phyloP scores from a whole-genome alignment of 2,888 invertebrate genomes.

The Rhorus exstirpatorius region DNA sequence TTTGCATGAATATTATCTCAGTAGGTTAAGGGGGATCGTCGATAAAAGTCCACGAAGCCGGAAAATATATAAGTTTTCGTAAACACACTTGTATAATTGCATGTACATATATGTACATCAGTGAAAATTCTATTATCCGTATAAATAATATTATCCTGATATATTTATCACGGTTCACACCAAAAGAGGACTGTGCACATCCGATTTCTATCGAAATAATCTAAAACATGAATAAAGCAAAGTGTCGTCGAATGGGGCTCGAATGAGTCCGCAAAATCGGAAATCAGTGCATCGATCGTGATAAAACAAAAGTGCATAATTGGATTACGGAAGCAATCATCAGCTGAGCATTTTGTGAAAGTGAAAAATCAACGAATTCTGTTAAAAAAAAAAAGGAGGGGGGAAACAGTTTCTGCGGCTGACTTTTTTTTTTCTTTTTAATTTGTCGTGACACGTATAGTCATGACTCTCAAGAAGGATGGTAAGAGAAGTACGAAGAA shows the following conservation, averaged over 20 bases:
- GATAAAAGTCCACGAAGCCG: conserved; percentile 36
- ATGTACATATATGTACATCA: background rate
- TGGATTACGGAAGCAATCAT: conserved; percentile 26
- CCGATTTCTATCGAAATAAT: conserved; percentile 23
- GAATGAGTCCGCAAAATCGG: conserved; percentile 31
- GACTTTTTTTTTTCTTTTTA: background rate
- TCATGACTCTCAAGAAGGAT: conserved; percentile 79
- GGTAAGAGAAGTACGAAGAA: conserved; percentile 74
- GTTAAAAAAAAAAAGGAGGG: conserved; percentile 2
- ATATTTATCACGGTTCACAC: background rate
- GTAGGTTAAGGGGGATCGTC: conserved; percentile 38
- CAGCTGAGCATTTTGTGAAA: conserved; percentile 13
- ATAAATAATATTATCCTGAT: conserved; percentile 58
- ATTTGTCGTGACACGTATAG: conserved; percentile 12
- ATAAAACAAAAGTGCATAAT: conserved; percentile 28
- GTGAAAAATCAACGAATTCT: background rate
- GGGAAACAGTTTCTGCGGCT: background rate
- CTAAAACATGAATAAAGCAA: conserved; percentile 45
- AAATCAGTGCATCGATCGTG: conserved; percentile 44
- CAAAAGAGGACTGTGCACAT: background rate
- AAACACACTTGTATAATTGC: background rate
- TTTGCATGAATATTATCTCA: conserved; percentile 43
- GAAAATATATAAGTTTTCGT: background rate
- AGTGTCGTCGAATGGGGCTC: conserved; percentile 15
- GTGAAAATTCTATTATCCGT: background rate